Percentiles rank a stretch among this genome's conserved stretches.
phyloP scores from a whole-genome alignment of 2,888 invertebrate species.

The Lithophane semibrunnea region DNA sequence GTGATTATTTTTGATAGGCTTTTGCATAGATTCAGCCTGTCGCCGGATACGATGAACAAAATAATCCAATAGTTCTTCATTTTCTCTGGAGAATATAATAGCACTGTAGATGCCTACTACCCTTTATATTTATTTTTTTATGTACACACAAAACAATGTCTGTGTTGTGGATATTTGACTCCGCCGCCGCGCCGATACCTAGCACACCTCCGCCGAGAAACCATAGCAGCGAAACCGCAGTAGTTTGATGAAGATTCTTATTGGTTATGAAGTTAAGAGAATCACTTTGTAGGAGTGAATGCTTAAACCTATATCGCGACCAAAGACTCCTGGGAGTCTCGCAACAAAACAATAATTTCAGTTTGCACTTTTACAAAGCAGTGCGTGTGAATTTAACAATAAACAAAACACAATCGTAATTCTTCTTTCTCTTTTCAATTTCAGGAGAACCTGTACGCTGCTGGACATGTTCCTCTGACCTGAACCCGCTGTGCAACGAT shows the following conservation, averaged over 20 bases:
- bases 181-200: too few species aligned
- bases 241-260: slow-evolving; percentile 11
- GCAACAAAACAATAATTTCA: not conserved
- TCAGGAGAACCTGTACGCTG: slow-evolving; percentile 92
- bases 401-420: slow-evolving; percentile 20
- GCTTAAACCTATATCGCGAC: too few species aligned
- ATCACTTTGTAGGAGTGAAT: not conserved
- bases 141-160: not conserved
- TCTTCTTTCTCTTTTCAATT: slow-evolving; percentile 72
- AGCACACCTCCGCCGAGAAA: too few species aligned
- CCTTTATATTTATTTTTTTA: not conserved
- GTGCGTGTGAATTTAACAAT: not conserved
- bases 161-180: too few species aligned
- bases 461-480: slow-evolving; percentile 94
- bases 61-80: not conserved
- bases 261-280: not conserved
- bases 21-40: not conserved
- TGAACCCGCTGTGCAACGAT: slow-evolving; percentile 93
- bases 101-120: not conserved
- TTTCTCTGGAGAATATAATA: not conserved
- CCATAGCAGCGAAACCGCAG: too few species aligned
- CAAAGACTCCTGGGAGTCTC: not conserved
- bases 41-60: too few species aligned
- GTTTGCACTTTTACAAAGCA: not conserved
- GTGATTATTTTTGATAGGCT: not conserved